Evolutionary conservation across 2,797 vertebrate genomes (phyloP).

Genomic region (Craterocephalus amniculus): DNA sequence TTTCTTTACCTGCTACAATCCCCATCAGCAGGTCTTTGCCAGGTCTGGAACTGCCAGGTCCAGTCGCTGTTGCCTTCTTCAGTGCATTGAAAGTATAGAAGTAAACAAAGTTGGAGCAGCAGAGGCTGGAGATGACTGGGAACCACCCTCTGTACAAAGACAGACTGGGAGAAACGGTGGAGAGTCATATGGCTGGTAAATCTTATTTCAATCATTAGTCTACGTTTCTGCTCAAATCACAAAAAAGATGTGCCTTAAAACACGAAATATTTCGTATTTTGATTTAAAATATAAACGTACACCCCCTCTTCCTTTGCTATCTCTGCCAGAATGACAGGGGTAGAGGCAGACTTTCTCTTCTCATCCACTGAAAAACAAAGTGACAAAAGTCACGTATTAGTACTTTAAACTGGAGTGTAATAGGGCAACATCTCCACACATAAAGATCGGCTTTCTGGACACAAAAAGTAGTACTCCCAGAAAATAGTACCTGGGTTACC

Average conservation of each 20-base stretch:
- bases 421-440: background rate
- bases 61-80: conserved; percentile 70
- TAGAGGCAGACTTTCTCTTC: conserved; percentile 80
- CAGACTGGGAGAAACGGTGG: conserved; percentile 61
- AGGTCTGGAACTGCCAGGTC: conserved; percentile 64
- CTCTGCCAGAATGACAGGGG: conserved; percentile 83
- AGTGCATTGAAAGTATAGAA: conserved; percentile 88
- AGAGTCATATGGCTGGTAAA: conserved; percentile 1
- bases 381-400: background rate
- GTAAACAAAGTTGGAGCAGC: conserved; percentile 89
- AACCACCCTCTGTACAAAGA: conserved; percentile 88
- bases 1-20: conserved; percentile 78
- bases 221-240: too few species aligned
- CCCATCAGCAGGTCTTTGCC: conserved; percentile 84
- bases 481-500: background rate
- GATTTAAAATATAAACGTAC: conserved; percentile 67
- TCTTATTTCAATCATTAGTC: background rate
- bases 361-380: conserved; percentile 82
- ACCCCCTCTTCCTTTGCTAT: conserved; percentile 86
- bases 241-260: too few species aligned
- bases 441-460: background rate
- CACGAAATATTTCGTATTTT: too few species aligned
- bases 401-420: background rate
- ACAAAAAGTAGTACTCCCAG: background rate
- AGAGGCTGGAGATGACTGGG: conserved; percentile 87